These are phyloP conservation scores for Ophiodon elongatus DNA, from an alignment of 2,113 vertebrate genomes.

Conservation along the genomic window DNA sequence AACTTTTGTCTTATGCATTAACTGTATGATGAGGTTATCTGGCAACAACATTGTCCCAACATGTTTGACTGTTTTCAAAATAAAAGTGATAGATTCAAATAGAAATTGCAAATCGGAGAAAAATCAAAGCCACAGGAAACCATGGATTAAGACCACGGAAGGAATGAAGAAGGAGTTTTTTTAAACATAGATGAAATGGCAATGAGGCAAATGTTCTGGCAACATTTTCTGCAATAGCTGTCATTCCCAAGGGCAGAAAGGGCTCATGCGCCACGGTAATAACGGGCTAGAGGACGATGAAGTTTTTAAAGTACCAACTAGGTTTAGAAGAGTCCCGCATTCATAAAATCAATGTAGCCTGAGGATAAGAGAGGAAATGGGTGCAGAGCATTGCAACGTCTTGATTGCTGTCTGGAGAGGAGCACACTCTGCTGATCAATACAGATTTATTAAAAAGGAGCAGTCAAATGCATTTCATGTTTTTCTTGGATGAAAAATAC, in stretches of 20 bases:
- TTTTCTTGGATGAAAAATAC: constrained; percentile 46
- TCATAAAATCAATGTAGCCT: constrained; percentile 78
- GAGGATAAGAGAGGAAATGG: constrained; percentile 72
- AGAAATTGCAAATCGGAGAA: not conserved
- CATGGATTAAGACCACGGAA: not conserved
- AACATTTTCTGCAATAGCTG: constrained; percentile 34
- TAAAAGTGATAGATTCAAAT: not conserved
- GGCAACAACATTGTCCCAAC: not conserved
- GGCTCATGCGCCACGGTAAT: constrained; percentile 48
- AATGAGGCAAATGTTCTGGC: constrained; percentile 48
- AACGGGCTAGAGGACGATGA: constrained; percentile 50
- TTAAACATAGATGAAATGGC: constrained; percentile 26
- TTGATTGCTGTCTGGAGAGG: constrained; percentile 75
- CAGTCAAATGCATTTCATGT: constrained; percentile 60
- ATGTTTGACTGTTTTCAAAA: not conserved
- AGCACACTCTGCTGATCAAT: constrained; percentile 68
- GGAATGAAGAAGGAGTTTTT: not conserved
- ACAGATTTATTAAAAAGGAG: constrained; percentile 58
- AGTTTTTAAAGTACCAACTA: constrained; percentile 65
- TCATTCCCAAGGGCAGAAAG: constrained; percentile 42
- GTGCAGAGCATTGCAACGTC: constrained; percentile 52
- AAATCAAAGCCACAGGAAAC: constrained; percentile 12
- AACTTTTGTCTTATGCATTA: not conserved
- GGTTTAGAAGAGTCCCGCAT: constrained; percentile 53
- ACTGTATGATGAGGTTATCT: not conserved